phyloP scores from a whole-genome alignment of 2,113 vertebrate species.

The Oenanthe oenanthe region DNA sequence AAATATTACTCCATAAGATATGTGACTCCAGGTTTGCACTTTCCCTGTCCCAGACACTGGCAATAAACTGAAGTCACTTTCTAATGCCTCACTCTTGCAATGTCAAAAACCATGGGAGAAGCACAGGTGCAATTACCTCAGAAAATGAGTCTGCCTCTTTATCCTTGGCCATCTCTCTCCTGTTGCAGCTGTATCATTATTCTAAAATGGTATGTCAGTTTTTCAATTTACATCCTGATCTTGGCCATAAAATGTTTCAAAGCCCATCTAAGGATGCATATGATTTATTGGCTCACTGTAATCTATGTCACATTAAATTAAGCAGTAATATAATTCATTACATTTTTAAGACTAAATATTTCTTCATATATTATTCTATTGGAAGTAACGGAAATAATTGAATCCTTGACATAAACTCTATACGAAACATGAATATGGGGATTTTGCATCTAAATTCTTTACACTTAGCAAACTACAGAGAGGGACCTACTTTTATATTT shows the following conservation, averaged over 20 bases:
- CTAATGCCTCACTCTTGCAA: not conserved
- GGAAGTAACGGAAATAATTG: conserved; percentile 14
- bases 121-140: not conserved
- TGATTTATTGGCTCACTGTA: conserved; percentile 40
- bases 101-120: not conserved
- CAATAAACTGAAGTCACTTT: not conserved
- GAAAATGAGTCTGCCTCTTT: not conserved
- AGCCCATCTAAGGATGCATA: conserved; percentile 11
- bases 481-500: not conserved
- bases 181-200: conserved; percentile 6
- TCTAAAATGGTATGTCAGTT: conserved; percentile 38
- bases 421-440: not conserved
- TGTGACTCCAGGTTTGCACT: not conserved
- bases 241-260: conserved; percentile 46
- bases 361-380: not conserved
- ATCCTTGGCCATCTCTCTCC: conserved; percentile 7
- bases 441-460: not conserved
- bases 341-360: conserved; percentile 52
- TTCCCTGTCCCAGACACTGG: not conserved
- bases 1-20: not conserved
- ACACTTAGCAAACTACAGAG: not conserved
- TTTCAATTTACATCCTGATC: conserved; percentile 56
- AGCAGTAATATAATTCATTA: conserved; percentile 39
- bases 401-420: not conserved
- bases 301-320: conserved; percentile 48